A percentile compares a stretch with the other conserved stretches of the same genome.
Conservation (phyloP, 1,140 invertebrate species). For the Drosophila burlai region DNA sequence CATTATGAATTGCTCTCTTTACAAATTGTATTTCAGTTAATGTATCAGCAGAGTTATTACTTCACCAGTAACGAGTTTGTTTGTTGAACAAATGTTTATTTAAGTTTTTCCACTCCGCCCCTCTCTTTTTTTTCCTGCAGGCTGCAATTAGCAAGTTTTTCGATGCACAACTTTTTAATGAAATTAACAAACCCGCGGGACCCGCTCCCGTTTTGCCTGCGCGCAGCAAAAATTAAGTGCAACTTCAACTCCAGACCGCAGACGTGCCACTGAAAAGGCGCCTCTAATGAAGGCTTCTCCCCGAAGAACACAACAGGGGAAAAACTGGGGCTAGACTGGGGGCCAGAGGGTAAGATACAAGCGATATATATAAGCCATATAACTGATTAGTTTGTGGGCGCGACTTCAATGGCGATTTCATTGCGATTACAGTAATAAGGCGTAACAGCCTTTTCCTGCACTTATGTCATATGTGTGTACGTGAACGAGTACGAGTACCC, state of each 20-base stretch:
- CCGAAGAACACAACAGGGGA: not conserved
- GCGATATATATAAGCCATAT: slow-evolving; percentile 24
- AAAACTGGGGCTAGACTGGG: not conserved
- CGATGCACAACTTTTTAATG: slow-evolving; percentile 68
- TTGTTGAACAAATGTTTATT: slow-evolving; percentile 24
- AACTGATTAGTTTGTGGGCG: slow-evolving; percentile 49
- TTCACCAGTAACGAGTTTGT: slow-evolving; percentile 16
- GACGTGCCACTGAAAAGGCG: slow-evolving; percentile 38
- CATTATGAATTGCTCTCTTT: slow-evolving; percentile 24
- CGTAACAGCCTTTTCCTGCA: slow-evolving; percentile 46
- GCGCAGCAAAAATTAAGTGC: slow-evolving; percentile 41
- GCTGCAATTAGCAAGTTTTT: slow-evolving; percentile 57
- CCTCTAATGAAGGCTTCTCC: slow-evolving; percentile 30
- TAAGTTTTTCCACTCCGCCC: slow-evolving; percentile 7
- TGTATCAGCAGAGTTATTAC: slow-evolving; percentile 7
- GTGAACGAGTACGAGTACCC: not conserved
- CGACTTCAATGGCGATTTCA: slow-evolving; percentile 50
- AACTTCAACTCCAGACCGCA: slow-evolving; percentile 45
- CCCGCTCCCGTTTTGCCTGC: slow-evolving; percentile 30
- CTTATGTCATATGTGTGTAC: slow-evolving; percentile 68
- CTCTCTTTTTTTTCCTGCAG: not conserved
- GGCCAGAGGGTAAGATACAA: not conserved
- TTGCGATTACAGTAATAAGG: slow-evolving; percentile 51
- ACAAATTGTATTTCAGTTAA: slow-evolving; percentile 24
- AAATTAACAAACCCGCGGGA: slow-evolving; percentile 53